Base-by-base conservation (phyloP, 2,888 invertebrate genomes). In the Ditylenchus weischeri region DNA sequence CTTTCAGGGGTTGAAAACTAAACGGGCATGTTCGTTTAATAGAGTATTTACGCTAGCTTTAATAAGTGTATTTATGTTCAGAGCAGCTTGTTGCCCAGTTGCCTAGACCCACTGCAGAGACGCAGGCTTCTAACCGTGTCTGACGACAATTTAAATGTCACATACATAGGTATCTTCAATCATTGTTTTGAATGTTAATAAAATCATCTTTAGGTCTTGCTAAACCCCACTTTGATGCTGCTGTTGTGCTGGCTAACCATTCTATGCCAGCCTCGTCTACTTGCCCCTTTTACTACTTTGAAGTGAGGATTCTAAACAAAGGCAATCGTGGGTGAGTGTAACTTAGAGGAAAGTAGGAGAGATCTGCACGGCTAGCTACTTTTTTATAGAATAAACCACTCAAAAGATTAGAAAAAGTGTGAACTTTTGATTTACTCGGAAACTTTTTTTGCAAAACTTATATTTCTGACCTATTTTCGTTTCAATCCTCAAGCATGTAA, bases 271-370 rank as follows among this genome's bases (percentile, higher is more conserved):
- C 2, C 6, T 19, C 18, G 5, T 2, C 18, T 5, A 50, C 2
- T 19, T 50, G n/a, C 21, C 21, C 21, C 21, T 50, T 50, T 50
- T 21, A 50, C 6, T 50, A 50, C 50, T 50, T 50, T 6, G 50
- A 50, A 50, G 50, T 50, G 50, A 50, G 5, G 21, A 50, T 50
- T 50, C 50, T 50, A 4, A 50, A 50, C 50, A 50, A 50, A 50
- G 50, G 50, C 2, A 19, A 19, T 19, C 18, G n/a, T 21, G 50
- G 50, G 50, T 50, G 6, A 50, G 18, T 19, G 18, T 50, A 50
- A n/a, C n/a, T n/a, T n/a, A n/a, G n/a, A n/a, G n/a, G n/a, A n/a
- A n/a, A n/a, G n/a, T n/a, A n/a, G n/a, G n/a, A n/a, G n/a, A 19
- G 50, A 50, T 21, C 21, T 4, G 29, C 29, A 29, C 29, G 29